Conservation (phyloP, 2,888 invertebrate species). For the Dione vanillae region DNA sequence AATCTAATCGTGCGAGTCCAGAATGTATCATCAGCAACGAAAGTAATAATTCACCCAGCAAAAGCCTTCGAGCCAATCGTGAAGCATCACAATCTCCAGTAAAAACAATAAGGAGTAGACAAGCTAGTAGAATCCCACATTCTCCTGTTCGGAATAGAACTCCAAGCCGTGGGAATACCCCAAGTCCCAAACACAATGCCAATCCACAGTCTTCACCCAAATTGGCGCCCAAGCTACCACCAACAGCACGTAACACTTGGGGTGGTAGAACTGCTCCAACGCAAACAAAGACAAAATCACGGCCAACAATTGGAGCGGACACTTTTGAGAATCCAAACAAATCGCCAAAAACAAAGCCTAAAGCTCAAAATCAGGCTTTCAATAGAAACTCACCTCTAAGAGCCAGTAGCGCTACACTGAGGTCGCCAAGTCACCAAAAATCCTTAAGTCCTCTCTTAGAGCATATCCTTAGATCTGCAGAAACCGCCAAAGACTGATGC, state of each 20-base stretch:
- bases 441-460: conserved; percentile 87
- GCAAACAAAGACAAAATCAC: conserved; percentile 68
- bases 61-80: conserved; percentile 70
- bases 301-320: conserved; percentile 72
- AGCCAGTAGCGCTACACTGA: conserved; percentile 74
- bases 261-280: conserved; percentile 85
- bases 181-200: conserved; percentile 74
- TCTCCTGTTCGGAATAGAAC: conserved; percentile 72
- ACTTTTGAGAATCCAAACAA: conserved; percentile 84
- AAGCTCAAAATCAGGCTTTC: conserved; percentile 72
- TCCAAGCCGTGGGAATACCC: conserved; percentile 72
- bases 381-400: conserved; percentile 81
- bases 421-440: conserved; percentile 86
- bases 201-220: conserved; percentile 75
- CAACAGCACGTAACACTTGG: conserved; percentile 88
- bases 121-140: conserved; percentile 77
- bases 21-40: conserved; percentile 72
- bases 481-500: conserved; percentile 89
- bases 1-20: conserved; percentile 72
- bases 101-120: conserved; percentile 71
- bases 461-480: conserved; percentile 89
- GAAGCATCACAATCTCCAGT: conserved; percentile 70
- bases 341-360: conserved; percentile 83
- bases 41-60: conserved; percentile 75
- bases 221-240: conserved; percentile 71